A percentile compares a stretch with the other conserved stretches of the same genome.
phyloP scores from a whole-genome alignment of 1,140 invertebrate species.

The Grapholita molesta region DNA sequence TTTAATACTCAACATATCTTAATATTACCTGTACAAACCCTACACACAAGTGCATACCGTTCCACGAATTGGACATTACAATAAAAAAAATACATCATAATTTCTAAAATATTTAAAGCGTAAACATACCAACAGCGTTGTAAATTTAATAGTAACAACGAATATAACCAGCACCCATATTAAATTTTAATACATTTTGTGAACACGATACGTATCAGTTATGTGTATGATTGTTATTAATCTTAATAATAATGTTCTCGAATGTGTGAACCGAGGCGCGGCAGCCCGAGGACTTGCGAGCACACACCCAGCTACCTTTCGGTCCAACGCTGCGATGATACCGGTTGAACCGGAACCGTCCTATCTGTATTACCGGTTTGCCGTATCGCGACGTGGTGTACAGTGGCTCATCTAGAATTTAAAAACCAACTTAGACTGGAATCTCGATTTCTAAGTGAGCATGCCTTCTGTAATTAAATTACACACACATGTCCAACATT shows the following conservation, averaged over 20 bases:
- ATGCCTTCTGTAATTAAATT: too few relatives aligned
- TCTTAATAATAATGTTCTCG: constrained; percentile 4
- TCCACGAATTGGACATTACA: too few relatives aligned
- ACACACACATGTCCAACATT: too few relatives aligned
- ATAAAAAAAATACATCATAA: too few relatives aligned
- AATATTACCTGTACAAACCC: too few relatives aligned
- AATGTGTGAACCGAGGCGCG: constrained; percentile 7
- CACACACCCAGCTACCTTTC: constrained; percentile 4
- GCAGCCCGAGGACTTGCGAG: constrained; percentile 17
- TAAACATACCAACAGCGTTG: too few relatives aligned
- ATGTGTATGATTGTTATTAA: constrained; percentile 15
- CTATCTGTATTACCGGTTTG: constrained; percentile 30
- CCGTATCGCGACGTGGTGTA: constrained; percentile 15
- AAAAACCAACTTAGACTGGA: background rate
- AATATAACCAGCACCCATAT: background rate
- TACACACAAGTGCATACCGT: too few relatives aligned
- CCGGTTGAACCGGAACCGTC: constrained; percentile 50
- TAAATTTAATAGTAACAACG: background rate
- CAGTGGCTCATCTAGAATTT: background rate
- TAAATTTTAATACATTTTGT: background rate
- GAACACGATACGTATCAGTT: background rate
- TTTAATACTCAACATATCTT: too few relatives aligned
- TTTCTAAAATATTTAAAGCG: too few relatives aligned
- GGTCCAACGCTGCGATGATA: constrained; percentile 52
- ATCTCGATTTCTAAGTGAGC: too few relatives aligned